Base-by-base conservation (phyloP, 2,113 vertebrate genomes). In the Melierax canorus region DNA sequence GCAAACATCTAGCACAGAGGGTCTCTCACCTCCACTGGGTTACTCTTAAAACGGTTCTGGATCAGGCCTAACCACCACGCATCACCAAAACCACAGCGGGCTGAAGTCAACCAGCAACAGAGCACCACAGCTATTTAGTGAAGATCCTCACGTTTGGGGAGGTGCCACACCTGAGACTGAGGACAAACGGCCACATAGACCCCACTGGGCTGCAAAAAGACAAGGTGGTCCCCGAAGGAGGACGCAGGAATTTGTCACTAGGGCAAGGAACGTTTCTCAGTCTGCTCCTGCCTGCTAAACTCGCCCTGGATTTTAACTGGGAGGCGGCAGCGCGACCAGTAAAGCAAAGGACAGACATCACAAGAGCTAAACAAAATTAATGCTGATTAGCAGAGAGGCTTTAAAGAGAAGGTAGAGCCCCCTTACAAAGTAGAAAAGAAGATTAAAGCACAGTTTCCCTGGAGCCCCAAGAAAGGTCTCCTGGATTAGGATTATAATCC, bases 401-500 rank as follows among this genome's bases (percentile, higher is more conserved):
- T 91, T 95, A 8, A 11, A 39, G 41, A 94, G 74, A 60, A 77
- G 76, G 55, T 19, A 93, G 78, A 94, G 59, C 38, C 23, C 73
- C 56, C 7, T 67, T 4, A 32, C 30, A 24, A 67, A 90, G 85
- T 2, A 71, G 91, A 46, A 97, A 97, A 97, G 96, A 86, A 64
- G 97, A 97, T 97, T 96, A 98, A 53, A 74, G 50, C 67, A 11
- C 74, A 48, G 90, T 91, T 84, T 92, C 55, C 32, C 56, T 71
- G 69, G 17, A 88, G 79, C 46, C 69, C 68, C 69, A 77, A 58
- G 58, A 87, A 74, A 94, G 69, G 81, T 60, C 62, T 91, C 67
- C 45, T 26, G 50, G 41, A 90, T 95, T 58, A 97, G 59, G 85
- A 88, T 62, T 59, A 74, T 66, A 93, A 96, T 73, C 66, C 30